Base-by-base conservation (phyloP, 1,140 invertebrate species). In the Saccostrea cuccullata region DNA sequence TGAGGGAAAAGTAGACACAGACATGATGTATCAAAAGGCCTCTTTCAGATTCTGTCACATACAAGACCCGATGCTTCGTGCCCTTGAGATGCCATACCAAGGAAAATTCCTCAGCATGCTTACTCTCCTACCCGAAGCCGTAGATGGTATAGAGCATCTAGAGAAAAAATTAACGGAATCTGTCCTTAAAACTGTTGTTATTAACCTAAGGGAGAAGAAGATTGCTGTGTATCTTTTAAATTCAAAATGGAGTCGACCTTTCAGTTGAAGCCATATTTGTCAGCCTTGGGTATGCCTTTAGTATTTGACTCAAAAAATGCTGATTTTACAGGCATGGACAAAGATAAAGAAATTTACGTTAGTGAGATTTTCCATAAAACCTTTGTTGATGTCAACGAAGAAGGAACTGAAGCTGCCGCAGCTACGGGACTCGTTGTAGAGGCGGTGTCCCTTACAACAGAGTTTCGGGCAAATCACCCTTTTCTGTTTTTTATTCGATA, bases 401-500 rank as follows among this genome's bases (percentile, higher is more conserved):
- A 91, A 86, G 93, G 93, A 4, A 92, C 92, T 5, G 93, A 92
- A 67, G 93, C 93, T 13, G 92, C 93, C 40, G 93, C 90, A 1
- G 91, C 92, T 5, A 91, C 67, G 4, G 82, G 82, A 88, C 0
- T 67, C 30, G n/a, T n/a, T 70, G 58, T n/a, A n/a, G n/a, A n/a
- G n/a, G n/a, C n/a, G n/a, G n/a, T 56, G 82, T 30, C 84, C 55
- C 40, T 70, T 12, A 36, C 84, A 9, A 40, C 55, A 70, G 17
- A 77, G 15, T 98, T 98, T 94, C 96, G 96, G 12, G 96, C 96
- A 8, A 96, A 97, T 92, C 96, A 96, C 89, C 97, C 97, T 3
- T 97, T 97, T 92, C 56, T 97, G 0, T 97, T 97, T 93, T 96
- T 96, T 87, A n/a, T n/a, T n/a, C n/a, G n/a, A n/a, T n/a, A n/a